phyloP scores from a whole-genome alignment of 2,888 invertebrate genomes.

The Nasonovia ribisnigri region DNA sequence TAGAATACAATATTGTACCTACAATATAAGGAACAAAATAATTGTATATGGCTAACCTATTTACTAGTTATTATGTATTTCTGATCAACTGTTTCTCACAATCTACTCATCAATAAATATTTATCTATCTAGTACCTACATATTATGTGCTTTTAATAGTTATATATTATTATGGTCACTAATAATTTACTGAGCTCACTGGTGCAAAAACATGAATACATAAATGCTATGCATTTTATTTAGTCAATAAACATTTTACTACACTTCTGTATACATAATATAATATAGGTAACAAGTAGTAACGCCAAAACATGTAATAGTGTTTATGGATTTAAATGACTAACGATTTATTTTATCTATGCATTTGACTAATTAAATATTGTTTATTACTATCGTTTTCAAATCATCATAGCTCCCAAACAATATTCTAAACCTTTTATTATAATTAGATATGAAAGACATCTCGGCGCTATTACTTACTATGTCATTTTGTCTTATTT shows the following conservation, averaged over 20 bases:
- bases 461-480: not conserved
- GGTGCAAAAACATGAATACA: too few relatives aligned
- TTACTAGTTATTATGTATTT: too few relatives aligned
- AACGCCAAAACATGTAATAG: not conserved
- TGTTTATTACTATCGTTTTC: not conserved
- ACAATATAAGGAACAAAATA: too few relatives aligned
- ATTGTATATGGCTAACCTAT: too few relatives aligned
- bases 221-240: not conserved
- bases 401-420: not conserved
- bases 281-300: not conserved
- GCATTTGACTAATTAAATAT: not conserved
- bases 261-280: not conserved
- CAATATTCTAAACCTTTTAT: not conserved
- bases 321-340: not conserved
- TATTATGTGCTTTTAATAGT: too few relatives aligned
- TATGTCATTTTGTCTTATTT: not conserved
- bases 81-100: too few relatives aligned
- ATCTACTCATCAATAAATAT: too few relatives aligned
- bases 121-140: too few relatives aligned
- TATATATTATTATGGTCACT: too few relatives aligned
- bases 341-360: not conserved
- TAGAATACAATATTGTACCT: too few relatives aligned
- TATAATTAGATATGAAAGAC: not conserved
- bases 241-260: not conserved
- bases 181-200: too few relatives aligned